Evolutionary conservation across 2,113 vertebrate species (phyloP).

Genomic region (Agelaius phoeniceus): DNA sequence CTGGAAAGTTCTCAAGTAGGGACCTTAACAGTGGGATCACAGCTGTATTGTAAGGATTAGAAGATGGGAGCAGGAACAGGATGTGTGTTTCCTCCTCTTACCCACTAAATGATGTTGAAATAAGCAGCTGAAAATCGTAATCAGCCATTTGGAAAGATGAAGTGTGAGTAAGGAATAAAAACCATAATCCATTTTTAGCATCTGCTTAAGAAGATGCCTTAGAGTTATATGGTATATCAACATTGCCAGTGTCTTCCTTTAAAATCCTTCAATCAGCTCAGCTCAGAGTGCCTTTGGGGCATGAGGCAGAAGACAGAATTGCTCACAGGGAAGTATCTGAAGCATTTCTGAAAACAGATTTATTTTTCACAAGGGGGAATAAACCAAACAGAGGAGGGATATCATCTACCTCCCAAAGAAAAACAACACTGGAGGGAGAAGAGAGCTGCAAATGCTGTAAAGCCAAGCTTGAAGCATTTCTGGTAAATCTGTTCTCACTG

Average conservation of each 20-base stretch:
- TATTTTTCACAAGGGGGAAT: slow-evolving; percentile 31
- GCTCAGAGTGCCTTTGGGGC: slow-evolving; percentile 51
- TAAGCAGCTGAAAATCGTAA: slow-evolving; percentile 2
- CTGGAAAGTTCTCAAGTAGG: not conserved
- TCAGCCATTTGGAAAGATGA: slow-evolving; percentile 20
- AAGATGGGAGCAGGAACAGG: not conserved
- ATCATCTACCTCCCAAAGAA: not conserved
- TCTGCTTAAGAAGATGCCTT: slow-evolving; percentile 25
- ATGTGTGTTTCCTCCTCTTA: not conserved
- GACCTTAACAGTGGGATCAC: not conserved
- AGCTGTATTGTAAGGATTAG: not conserved
- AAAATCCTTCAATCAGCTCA: slow-evolving; percentile 63
- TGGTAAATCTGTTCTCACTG: not conserved
- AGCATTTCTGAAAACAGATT: slow-evolving; percentile 47
- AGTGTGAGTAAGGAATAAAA: slow-evolving; percentile 22
- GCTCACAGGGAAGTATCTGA: slow-evolving; percentile 28
- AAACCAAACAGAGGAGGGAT: slow-evolving; percentile 27
- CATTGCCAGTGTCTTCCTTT: not conserved
- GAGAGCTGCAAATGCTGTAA: not conserved
- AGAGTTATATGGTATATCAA: slow-evolving; percentile 8
- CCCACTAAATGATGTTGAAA: not conserved
- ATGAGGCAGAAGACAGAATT: not conserved
- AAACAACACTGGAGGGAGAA: not conserved
- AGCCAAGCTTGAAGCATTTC: not conserved
- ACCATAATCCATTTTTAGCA: slow-evolving; percentile 44